A percentile compares a stretch with the other conserved stretches of the same genome.
These are phyloP conservation scores for Helostoma temminkii DNA, from an alignment of 2,797 vertebrate species.

Conservation along the genomic window DNA sequence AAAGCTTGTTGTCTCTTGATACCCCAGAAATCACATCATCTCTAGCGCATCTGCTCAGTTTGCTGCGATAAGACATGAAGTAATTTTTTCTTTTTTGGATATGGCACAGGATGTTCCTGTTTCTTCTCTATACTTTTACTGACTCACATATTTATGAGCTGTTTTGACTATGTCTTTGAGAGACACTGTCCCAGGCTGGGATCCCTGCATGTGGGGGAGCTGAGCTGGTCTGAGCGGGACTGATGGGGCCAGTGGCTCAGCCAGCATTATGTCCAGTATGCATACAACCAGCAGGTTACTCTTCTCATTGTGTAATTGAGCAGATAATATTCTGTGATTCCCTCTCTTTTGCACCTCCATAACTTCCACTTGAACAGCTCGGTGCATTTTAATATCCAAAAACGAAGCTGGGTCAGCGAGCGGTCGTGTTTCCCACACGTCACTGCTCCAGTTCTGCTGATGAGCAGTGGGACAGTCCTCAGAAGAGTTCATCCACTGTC, in stretches of 20 bases:
- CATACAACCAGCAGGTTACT: conserved; percentile 66
- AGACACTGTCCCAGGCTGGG: conserved; percentile 40
- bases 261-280: conserved; percentile 67
- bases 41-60: conserved; percentile 40
- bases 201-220: conserved; percentile 50
- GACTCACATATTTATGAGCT: conserved; percentile 54
- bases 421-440: conserved; percentile 67
- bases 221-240: conserved; percentile 21
- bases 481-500: conserved; percentile 38
- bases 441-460: conserved; percentile 51
- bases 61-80: conserved; percentile 25
- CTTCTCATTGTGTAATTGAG: conserved; percentile 83
- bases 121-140: conserved; percentile 41
- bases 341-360: conserved; percentile 78
- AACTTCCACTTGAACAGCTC: conserved; percentile 72
- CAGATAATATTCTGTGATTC: conserved; percentile 81
- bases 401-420: conserved; percentile 78
- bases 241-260: conserved; percentile 32
- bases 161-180: conserved; percentile 40
- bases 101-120: conserved; percentile 41
- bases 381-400: conserved; percentile 74
- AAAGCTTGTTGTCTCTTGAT: conserved; percentile 30
- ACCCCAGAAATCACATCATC: conserved; percentile 37
- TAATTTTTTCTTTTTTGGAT: conserved; percentile 1
- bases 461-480: conserved; percentile 31